Evolutionary conservation across 2,888 invertebrate genomes (phyloP), one percentile per base, ranked within the genome.

Genomic region (Oscheius sp.): DNA sequence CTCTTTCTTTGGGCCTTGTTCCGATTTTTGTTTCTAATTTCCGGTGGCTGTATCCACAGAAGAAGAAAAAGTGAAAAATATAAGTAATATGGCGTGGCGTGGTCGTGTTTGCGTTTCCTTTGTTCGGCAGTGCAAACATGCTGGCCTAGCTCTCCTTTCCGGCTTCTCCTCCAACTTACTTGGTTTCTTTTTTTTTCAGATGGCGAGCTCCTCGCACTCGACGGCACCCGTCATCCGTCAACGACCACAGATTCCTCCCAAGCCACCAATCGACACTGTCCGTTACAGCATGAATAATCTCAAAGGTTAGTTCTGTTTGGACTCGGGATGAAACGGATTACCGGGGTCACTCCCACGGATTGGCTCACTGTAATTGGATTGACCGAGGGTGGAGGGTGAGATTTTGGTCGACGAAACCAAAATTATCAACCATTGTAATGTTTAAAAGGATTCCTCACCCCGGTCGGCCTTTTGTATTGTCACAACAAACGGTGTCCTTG

Each of bases 231-330:
- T 79, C 21, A 68, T 75, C 41, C 79, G 84, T 35, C 78, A 78
- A 46, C 82, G 82, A 55, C 88, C 88, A 0, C 77, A 75, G 46
- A 81, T 88, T 29, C 88, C 88, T 21, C 88, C 88, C 53, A 88
- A 88, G 76, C 93, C 94, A 58, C 89, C 94, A 81, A 94, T 94
- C 86, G 95, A 95, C 90, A 93, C 94, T 76, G 94, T 95, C 90
- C 92, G 96, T 86, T 95, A 95, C 90, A 95, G 95, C 69, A 95
- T 95, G 95, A 95, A 95, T 66, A 96, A 95, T 90, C 92, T 96
- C 69, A 95, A 96, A 91, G 92, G 92, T 92, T 85, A 89, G 89
- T 76, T 55, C 2, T 45, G 58, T 27, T 58, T 70, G 27, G 43
- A 35, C 25, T 23, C 35, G 41, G 41, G 69, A 70, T 70, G 21